Evolutionary conservation across 2,888 invertebrate species (phyloP).

Genomic region (Protodeltote pygarga): DNA sequence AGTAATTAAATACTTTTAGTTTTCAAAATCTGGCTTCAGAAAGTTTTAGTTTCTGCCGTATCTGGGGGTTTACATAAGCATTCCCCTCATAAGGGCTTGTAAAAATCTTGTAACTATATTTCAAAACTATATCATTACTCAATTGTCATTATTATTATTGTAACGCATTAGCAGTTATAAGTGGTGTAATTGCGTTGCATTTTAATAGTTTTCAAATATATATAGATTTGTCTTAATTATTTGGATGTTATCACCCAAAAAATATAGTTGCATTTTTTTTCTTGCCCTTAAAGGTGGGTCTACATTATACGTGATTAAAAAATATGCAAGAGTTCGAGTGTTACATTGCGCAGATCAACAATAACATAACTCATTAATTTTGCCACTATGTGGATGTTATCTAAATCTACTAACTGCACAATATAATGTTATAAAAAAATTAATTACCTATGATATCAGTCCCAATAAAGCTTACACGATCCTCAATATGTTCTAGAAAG

Average conservation of each 20-base stretch:
- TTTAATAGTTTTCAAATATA: background rate
- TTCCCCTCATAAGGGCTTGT: background rate
- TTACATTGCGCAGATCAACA: slow-evolving; percentile 15
- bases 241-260: background rate
- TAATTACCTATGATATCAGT: slow-evolving; percentile 8
- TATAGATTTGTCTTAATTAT: background rate
- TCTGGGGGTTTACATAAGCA: too few species aligned
- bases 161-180: too few species aligned
- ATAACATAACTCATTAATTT: slow-evolving; percentile 25
- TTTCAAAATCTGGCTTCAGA: too few species aligned
- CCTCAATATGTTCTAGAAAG: too few species aligned
- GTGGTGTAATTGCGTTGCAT: background rate
- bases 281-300: slow-evolving; percentile 2
- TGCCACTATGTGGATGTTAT: slow-evolving; percentile 29
- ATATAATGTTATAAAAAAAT: slow-evolving; percentile 8
- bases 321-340: background rate
- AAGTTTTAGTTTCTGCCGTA: too few species aligned
- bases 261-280: slow-evolving; percentile 28
- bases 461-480: slow-evolving; percentile 13
- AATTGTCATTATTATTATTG: slow-evolving; percentile 1
- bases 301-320: background rate
- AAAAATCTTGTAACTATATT: slow-evolving; percentile 11
- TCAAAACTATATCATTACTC: background rate
- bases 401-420: slow-evolving; percentile 39
- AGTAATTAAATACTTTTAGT: too few species aligned